Conservation (phyloP, 2,888 invertebrate genomes). For the Xestoiulus laeticollis region DNA sequence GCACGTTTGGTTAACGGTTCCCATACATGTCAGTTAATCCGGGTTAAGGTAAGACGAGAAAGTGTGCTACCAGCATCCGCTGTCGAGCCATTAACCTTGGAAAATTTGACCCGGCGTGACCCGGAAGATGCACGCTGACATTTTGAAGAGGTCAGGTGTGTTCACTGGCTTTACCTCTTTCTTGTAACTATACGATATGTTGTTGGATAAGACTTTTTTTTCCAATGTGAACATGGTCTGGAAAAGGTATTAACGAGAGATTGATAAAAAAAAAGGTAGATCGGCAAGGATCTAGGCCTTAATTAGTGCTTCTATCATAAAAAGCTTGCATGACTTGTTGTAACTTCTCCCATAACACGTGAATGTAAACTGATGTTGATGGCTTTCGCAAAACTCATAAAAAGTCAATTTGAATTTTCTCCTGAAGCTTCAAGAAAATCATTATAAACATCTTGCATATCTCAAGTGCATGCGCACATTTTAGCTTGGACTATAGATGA, state of each 20-base stretch:
- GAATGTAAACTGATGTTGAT: too few relatives aligned
- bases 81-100: slow-evolving; percentile 20
- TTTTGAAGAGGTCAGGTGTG: background rate
- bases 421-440: too few relatives aligned
- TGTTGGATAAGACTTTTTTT: background rate
- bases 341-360: too few relatives aligned
- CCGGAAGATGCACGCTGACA: slow-evolving; percentile 22
- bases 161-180: slow-evolving; percentile 6
- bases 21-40: background rate
- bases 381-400: too few relatives aligned
- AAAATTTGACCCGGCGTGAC: slow-evolving; percentile 2
- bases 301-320: too few relatives aligned
- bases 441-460: too few relatives aligned
- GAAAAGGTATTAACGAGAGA: background rate
- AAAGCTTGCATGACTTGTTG: too few relatives aligned
- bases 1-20: background rate
- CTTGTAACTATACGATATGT: background rate
- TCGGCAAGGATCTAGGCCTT: too few relatives aligned
- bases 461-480: too few relatives aligned
- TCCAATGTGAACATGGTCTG: background rate
- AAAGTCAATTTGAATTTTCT: too few relatives aligned
- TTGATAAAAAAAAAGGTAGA: background rate
- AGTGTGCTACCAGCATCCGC: background rate
- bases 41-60: background rate
- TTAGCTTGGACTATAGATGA: too few relatives aligned